Evolutionary conservation across 2,113 vertebrate genomes (phyloP).

Genomic region (Turnix velox): DNA sequence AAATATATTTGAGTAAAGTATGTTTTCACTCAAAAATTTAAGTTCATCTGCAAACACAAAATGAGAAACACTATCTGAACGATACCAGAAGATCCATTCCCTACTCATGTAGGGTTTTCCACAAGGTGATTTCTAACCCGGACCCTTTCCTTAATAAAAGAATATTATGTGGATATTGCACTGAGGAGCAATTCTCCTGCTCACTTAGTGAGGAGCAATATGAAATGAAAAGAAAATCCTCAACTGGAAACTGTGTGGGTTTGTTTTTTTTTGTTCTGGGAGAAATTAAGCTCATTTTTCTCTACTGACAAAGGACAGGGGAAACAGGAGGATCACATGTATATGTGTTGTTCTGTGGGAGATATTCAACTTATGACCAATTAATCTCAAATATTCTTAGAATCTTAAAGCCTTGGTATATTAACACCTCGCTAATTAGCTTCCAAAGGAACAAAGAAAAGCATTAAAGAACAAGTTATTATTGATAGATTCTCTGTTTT

Average conservation of each 20-base stretch:
- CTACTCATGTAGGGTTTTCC: not conserved
- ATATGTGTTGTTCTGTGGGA: not conserved
- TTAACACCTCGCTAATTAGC: not conserved
- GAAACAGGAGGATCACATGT: not conserved
- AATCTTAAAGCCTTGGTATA: not conserved
- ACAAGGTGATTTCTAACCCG: not conserved
- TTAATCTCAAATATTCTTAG: not conserved
- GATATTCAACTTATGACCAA: not conserved
- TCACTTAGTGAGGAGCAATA: not conserved
- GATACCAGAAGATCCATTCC: not conserved
- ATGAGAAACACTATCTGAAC: not conserved
- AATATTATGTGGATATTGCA: not conserved
- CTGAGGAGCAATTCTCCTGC: not conserved
- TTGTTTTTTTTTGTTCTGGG: not conserved
- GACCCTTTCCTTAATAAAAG: not conserved
- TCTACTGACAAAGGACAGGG: not conserved
- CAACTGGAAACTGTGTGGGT: not conserved
- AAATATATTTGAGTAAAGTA: not conserved
- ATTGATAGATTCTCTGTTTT: not conserved
- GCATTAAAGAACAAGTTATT: not conserved
- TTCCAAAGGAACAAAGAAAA: not conserved
- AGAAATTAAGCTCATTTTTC: not conserved
- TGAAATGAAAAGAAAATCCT: not conserved
- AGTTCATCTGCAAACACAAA: not conserved
- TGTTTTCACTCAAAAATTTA: not conserved